Conservation (phyloP, 2,797 vertebrate genomes). For the Iguana delicatissima region DNA sequence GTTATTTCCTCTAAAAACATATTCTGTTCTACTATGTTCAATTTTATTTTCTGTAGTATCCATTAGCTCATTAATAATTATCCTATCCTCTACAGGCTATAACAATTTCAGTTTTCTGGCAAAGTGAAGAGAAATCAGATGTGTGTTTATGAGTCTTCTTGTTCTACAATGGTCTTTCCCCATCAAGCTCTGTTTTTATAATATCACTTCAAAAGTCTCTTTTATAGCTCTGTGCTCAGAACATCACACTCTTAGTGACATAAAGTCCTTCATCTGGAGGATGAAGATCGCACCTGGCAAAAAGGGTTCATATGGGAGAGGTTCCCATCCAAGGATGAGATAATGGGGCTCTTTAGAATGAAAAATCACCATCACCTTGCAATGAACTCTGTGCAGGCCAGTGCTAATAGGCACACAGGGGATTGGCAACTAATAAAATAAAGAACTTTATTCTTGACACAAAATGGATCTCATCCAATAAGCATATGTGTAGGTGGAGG, state of each 20-base stretch:
- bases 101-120: slow-evolving; percentile 63
- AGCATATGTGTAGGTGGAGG: not conserved
- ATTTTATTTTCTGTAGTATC: not conserved
- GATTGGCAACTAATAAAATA: slow-evolving; percentile 14
- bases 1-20: too few species aligned
- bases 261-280: not conserved
- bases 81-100: slow-evolving; percentile 40
- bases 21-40: too few species aligned
- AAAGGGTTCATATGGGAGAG: slow-evolving; percentile 18
- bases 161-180: slow-evolving; percentile 53
- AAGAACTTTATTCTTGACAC: slow-evolving; percentile 56
- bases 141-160: slow-evolving; percentile 49
- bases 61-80: slow-evolving; percentile 63
- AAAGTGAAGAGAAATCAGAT: slow-evolving; percentile 59
- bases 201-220: slow-evolving; percentile 65
- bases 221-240: slow-evolving; percentile 62
- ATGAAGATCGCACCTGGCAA: not conserved
- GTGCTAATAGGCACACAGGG: not conserved
- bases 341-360: slow-evolving; percentile 5
- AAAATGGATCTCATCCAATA: slow-evolving; percentile 38
- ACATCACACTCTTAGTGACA: slow-evolving; percentile 45
- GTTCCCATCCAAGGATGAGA: not conserved
- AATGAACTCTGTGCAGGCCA: not conserved
- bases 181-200: slow-evolving; percentile 70
- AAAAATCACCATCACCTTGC: not conserved